These are phyloP conservation scores for Drosophila chauvacae DNA, from an alignment of 1,140 invertebrate genomes.

Conservation along the genomic window DNA sequence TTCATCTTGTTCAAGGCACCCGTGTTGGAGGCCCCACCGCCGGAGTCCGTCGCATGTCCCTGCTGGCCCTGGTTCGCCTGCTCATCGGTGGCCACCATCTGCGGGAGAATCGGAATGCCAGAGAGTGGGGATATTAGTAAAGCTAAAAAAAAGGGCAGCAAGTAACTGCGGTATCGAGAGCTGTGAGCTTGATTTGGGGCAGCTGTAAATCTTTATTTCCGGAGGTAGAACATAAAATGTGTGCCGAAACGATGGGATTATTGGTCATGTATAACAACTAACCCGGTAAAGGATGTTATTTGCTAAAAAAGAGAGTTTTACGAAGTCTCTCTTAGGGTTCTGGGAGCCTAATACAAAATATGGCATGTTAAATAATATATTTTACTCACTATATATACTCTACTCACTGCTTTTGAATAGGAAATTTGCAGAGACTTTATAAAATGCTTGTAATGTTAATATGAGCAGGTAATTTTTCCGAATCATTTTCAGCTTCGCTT, in stretches of 20 bases:
- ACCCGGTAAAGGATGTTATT: background rate
- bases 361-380: background rate
- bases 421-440: background rate
- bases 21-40: constrained; percentile 73
- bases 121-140: constrained; percentile 8
- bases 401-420: no score
- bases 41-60: constrained; percentile 85
- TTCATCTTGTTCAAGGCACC: constrained; percentile 91
- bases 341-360: background rate
- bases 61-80: constrained; percentile 85
- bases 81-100: constrained; percentile 92
- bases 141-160: constrained; percentile 1
- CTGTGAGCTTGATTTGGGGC: constrained; percentile 54
- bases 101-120: constrained; percentile 10
- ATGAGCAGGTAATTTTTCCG: constrained; percentile 6
- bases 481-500: constrained; percentile 42
- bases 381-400: background rate
- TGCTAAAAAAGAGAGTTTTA: constrained; percentile 8
- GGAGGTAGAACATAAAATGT: constrained; percentile 24
- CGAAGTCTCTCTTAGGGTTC: background rate
- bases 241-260: constrained; percentile 27
- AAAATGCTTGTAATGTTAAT: constrained; percentile 32
- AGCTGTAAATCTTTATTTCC: constrained; percentile 63
- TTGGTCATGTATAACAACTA: constrained; percentile 12
- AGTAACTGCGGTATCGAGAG: constrained; percentile 41